phyloP scores from a whole-genome alignment of 2,113 vertebrate genomes.

The Patagioenas fasciata region DNA sequence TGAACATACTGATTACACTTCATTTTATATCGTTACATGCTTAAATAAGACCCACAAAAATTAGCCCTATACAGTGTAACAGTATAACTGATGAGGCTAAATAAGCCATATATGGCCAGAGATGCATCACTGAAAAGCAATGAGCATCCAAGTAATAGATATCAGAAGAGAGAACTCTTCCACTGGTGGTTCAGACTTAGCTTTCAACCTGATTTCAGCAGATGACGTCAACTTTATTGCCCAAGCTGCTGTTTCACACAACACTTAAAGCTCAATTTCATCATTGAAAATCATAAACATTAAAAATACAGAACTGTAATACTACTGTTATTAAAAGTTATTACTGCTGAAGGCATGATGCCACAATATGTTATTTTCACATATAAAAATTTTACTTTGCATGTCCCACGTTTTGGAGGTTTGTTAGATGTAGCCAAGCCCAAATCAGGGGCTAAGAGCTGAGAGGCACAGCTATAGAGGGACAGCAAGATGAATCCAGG shows the following conservation, averaged over 20 bases:
- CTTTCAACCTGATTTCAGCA: not conserved
- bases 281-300: not conserved
- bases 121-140: not conserved
- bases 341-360: not conserved
- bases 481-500: not conserved
- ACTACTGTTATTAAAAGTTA: not conserved
- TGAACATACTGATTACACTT: not conserved
- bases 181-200: not conserved
- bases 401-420: not conserved
- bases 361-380: not conserved
- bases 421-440: not conserved
- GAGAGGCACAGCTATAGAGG: not conserved
- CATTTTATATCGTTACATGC: not conserved
- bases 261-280: not conserved
- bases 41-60: not conserved
- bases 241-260: not conserved
- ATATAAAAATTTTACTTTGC: not conserved
- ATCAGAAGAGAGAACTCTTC: not conserved
- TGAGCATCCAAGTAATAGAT: not conserved
- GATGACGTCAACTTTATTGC: not conserved
- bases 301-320: not conserved
- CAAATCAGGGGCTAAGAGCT: not conserved
- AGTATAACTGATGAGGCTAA: not conserved
- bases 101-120: not conserved
- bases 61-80: not conserved